Percentiles rank a stretch among this genome's conserved stretches.
phyloP scores from a whole-genome alignment of 2,888 invertebrate genomes.

The Escarpia spicata region DNA sequence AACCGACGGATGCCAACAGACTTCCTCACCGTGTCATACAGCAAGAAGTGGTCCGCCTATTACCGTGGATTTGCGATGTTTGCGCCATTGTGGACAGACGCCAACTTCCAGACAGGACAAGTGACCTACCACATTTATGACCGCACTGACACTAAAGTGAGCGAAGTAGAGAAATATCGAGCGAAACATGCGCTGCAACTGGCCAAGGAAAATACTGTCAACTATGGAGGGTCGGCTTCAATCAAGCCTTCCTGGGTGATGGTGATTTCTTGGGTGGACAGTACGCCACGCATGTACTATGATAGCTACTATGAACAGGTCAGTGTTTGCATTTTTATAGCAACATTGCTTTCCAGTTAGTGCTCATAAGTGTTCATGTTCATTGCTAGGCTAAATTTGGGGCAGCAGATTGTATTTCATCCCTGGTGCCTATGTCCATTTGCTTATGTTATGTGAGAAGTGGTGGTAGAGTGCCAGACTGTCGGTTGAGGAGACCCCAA shows the following conservation, averaged over 20 bases:
- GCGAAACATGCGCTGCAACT: neutral
- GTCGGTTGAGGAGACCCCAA: no score
- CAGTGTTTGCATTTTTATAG: neutral
- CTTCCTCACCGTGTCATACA: neutral
- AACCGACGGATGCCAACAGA: neutral
- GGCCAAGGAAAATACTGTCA: neutral
- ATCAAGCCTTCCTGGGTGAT: slow-evolving; percentile 1
- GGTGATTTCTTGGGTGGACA: slow-evolving; percentile 20
- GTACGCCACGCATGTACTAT: neutral
- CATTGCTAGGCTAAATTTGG: no score
- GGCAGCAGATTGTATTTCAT: no score
- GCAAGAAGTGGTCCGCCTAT: neutral
- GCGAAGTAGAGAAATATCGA: neutral
- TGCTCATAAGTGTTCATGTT: no score
- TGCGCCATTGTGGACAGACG: neutral
- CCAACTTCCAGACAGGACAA: neutral
- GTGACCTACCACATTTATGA: slow-evolving; percentile 22
- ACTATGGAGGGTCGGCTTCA: slow-evolving; percentile 1
- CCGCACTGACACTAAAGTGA: neutral
- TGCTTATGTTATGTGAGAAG: no score
- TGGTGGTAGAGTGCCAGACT: no score
- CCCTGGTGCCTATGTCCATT: no score
- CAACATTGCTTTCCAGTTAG: no score
- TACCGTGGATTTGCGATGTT: neutral
- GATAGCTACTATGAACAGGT: neutral